Percentiles rank a stretch among this genome's conserved stretches.
phyloP scores from a whole-genome alignment of 2,888 invertebrate species.

The Myathropa florea region DNA sequence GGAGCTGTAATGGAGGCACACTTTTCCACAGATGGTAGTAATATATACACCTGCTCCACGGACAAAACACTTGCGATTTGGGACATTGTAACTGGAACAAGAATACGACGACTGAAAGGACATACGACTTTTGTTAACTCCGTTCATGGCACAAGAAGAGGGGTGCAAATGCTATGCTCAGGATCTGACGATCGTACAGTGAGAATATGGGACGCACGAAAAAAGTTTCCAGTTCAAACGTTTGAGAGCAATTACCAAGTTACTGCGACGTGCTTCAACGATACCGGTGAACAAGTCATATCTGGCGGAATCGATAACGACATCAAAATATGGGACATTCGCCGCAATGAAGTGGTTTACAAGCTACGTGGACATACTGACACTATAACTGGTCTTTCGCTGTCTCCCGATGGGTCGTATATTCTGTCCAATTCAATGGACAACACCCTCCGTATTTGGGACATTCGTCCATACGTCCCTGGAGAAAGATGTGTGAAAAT shows the following conservation, averaged over 20 bases:
- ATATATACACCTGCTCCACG: constrained; percentile 94
- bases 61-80: constrained; percentile 97
- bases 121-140: constrained; percentile 89
- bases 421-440: constrained; percentile 98
- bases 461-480: constrained; percentile 96
- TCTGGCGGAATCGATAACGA: constrained; percentile 98
- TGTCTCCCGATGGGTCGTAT: constrained; percentile 86
- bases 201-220: constrained; percentile 95
- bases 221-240: constrained; percentile 88
- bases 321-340: constrained; percentile 98
- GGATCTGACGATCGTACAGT: constrained; percentile 97
- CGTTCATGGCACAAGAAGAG: constrained; percentile 87
- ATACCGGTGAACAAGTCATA: constrained; percentile 96
- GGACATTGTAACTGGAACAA: constrained; percentile 94
- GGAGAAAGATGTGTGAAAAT: constrained; percentile 96
- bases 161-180: constrained; percentile 94
- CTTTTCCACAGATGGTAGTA: constrained; percentile 91
- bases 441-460: constrained; percentile 97
- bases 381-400: constrained; percentile 93
- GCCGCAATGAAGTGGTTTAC: constrained; percentile 92
- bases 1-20: constrained; percentile 97
- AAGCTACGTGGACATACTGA: constrained; percentile 96
- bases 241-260: constrained; percentile 89
- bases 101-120: constrained; percentile 94
- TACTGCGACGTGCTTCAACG: constrained; percentile 95